Evolutionary conservation across 2,888 invertebrate genomes (phyloP), one percentile per base, ranked within the genome.

Genomic region (Odontothrips loti): DNA sequence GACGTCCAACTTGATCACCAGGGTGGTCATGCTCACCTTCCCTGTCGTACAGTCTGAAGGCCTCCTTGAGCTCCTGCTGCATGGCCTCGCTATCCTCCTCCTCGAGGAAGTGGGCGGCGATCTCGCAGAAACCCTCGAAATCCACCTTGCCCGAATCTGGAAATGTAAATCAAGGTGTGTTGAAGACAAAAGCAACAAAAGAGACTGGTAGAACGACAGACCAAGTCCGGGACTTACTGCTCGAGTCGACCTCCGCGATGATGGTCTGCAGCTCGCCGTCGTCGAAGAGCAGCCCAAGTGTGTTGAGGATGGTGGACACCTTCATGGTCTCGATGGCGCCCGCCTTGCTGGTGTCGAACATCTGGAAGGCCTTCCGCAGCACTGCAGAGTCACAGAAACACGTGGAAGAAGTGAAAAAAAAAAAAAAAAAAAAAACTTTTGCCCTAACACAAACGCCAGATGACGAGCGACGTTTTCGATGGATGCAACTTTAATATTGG

Each of bases 11-110:
- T 43, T 6, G 34, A 43, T 4, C 34, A 6, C 6, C 2, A 4
- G 34, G 34, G 3, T 43, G 34, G 34, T 43, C 34, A 43, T 2
- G 2, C 68, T 81, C 83, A 86, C 96, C 96, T 90, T 97, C 96
- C 87, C 96, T 96, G 89, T 99, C 99, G 88, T 99, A 96, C 84
- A 99, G 92, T 86, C 97, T 93, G 91, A 99, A 99, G 83, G 98
- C 98, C 89, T 99, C 98, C 86, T 97, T 96, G 85, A 99, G 90
- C 89, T 99, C 98, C 86, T 98, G 96, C 88, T 96, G 96, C 91
- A 96, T 96, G 83, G 96, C 96, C 88, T 98, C 98, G 83, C 96
- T 95, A 85, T 98, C 98, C 86, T 97, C 97, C 86, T 97, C 97
- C 85, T 98, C 96, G 81, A 98, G 91, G 89, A 99, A 99, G 88